phyloP scores from a whole-genome alignment of 2,797 vertebrate species.

The Erithacus rubecula region DNA sequence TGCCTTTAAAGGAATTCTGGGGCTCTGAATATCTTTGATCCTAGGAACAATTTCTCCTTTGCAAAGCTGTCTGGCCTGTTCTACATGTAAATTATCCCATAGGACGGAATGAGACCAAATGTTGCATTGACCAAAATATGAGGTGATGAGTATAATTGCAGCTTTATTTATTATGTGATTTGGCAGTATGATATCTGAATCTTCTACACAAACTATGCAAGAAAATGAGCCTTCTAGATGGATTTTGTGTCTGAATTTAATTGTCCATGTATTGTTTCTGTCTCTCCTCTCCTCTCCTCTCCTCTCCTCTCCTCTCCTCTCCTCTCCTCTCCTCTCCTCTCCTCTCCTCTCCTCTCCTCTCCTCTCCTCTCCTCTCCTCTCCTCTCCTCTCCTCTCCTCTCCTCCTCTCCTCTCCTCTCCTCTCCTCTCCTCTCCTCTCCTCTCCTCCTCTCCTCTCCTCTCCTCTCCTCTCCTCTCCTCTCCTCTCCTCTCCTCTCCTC shows the following conservation, averaged over 20 bases:
- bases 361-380: no score
- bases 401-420: no score
- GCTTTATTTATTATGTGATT: conserved; percentile 23
- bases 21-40: neutral
- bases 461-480: no score
- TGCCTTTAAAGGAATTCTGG: neutral
- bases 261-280: neutral
- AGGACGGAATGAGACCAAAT: neutral
- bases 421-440: no score
- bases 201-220: neutral
- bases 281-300: neutral
- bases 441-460: no score
- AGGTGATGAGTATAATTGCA: neutral
- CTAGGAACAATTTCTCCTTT: neutral
- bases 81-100: neutral
- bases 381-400: no score
- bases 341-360: no score
- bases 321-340: neutral
- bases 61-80: neutral
- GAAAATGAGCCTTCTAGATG: neutral
- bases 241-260: neutral
- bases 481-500: no score
- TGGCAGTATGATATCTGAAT: neutral
- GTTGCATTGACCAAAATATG: neutral
- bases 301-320: neutral